phyloP scores from a whole-genome alignment of 2,113 vertebrate genomes.

The Gobiocypris rarus region DNA sequence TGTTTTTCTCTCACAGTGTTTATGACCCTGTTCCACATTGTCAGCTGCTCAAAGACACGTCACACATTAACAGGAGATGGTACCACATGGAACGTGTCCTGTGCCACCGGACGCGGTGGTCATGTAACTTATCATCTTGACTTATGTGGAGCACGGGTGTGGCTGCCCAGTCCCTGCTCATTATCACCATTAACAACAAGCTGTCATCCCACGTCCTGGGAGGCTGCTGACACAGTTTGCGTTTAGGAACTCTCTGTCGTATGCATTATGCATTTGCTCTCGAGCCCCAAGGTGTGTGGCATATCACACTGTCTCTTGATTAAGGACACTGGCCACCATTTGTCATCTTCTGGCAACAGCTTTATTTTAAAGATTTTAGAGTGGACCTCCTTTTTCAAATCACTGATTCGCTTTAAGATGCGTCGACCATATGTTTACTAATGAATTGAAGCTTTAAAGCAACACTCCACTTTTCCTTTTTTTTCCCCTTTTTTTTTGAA shows the following conservation, averaged over 20 bases:
- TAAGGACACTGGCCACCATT: constrained; percentile 41
- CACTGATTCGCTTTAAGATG: background rate
- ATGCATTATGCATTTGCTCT: constrained; percentile 46
- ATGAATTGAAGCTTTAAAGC: background rate
- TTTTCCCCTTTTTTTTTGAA: too few species aligned
- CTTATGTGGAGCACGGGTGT: constrained; percentile 29
- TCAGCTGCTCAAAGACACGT: constrained; percentile 28
- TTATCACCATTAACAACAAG: constrained; percentile 51
- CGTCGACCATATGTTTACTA: background rate
- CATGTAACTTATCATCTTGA: constrained; percentile 38
- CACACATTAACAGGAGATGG: constrained; percentile 1
- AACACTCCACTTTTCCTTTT: too few species aligned
- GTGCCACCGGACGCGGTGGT: background rate
- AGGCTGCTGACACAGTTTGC: constrained; percentile 51
- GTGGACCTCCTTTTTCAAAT: background rate
- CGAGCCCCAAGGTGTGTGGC: constrained; percentile 39
- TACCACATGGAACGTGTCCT: background rate
- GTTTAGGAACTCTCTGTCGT: constrained; percentile 28
- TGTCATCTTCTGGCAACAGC: constrained; percentile 9
- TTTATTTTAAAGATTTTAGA: background rate
- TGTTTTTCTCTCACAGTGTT: background rate
- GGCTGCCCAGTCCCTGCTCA: constrained; percentile 38
- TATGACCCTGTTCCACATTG: background rate
- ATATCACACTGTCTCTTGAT: constrained; percentile 47
- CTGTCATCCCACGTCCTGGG: constrained; percentile 34